phyloP scores from a whole-genome alignment of 2,888 invertebrate species.

The Anagyrus pseudococci region DNA sequence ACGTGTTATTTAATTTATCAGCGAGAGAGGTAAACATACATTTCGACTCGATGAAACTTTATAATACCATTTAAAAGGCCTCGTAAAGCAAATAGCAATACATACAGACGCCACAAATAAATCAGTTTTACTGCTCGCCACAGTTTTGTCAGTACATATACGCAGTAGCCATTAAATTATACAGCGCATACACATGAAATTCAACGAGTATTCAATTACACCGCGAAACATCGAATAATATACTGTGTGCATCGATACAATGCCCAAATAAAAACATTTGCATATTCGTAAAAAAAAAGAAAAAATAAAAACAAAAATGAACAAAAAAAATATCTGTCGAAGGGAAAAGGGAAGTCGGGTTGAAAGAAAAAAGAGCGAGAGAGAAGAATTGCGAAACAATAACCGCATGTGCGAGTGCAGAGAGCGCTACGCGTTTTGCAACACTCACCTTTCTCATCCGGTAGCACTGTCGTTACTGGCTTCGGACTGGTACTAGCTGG shows the following conservation, averaged over 20 bases:
- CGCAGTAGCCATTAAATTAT: conserved; percentile 34
- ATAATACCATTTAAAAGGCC: neutral
- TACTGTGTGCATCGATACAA: neutral
- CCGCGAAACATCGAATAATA: neutral
- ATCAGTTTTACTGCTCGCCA: conserved; percentile 27
- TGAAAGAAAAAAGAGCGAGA: neutral
- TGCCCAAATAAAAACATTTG: neutral
- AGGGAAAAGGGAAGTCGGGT: neutral
- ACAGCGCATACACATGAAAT: neutral
- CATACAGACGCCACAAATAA: conserved; percentile 2
- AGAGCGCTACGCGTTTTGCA: too few species aligned
- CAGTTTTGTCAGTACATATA: conserved; percentile 32
- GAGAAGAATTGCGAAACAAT: too few species aligned
- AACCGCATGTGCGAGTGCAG: too few species aligned
- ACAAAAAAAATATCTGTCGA: conserved; percentile 4
- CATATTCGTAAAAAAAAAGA: neutral
- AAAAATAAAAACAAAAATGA: neutral
- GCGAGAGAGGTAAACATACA: too few species aligned
- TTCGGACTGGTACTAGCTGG: conserved; percentile 83
- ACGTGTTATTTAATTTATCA: too few species aligned
- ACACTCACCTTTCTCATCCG: conserved; percentile 60
- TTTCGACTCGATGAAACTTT: neutral
- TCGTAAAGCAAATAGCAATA: neutral
- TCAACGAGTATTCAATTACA: conserved; percentile 19
- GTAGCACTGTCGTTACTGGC: conserved; percentile 73